Evolutionary conservation across 2,888 invertebrate species (phyloP), one percentile per base, ranked within the genome.

Genomic region (Protonemura montana): DNA sequence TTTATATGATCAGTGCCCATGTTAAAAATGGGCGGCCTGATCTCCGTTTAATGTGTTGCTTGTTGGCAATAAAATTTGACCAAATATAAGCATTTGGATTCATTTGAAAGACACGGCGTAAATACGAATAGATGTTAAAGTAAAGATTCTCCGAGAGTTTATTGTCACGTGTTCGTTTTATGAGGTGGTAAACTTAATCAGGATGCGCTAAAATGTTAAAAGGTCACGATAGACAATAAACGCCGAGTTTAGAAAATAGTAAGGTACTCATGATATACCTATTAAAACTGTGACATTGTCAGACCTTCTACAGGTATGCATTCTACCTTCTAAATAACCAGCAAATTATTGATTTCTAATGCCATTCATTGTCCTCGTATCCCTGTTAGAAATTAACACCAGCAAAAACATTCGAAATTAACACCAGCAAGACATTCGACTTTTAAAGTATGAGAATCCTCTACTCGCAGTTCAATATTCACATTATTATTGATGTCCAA

Each of bases 81-180:
- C 59, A 59, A 59, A 59, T 59, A 21, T 59, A 59, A 59, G 59
- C 59, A 59, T 59, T 59, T 21, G 59, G 59, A 59, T 59, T 59
- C 59, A 59, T 6, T 35, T 35, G 5, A 10, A 35, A 10, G 35
- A 3, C 3, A 10, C 35, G 35, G 35, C 35, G n/a, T 35, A 10
- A 59, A 59, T 13, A 41, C 82, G 82, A 26, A 85, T 35, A 82
- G 85, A 87, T 81, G 85, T 85, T 85, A 87, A 82, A 87, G 86
- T 87, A 87, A 85, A 85, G 87, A 87, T 85, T 86, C n/a, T 82
- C 59, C 59, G 59, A 59, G 85, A 85, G 85, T 87, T 87, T 87
- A 87, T 87, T 87, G 87, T 87, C 87, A 77, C 82, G 76, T 87
- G 30, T 83, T 41, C 29, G 26, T 85, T 86, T 84, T 59, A 59